Base-by-base conservation (phyloP, 2,797 vertebrate species). In the Prunella strophiata region DNA sequence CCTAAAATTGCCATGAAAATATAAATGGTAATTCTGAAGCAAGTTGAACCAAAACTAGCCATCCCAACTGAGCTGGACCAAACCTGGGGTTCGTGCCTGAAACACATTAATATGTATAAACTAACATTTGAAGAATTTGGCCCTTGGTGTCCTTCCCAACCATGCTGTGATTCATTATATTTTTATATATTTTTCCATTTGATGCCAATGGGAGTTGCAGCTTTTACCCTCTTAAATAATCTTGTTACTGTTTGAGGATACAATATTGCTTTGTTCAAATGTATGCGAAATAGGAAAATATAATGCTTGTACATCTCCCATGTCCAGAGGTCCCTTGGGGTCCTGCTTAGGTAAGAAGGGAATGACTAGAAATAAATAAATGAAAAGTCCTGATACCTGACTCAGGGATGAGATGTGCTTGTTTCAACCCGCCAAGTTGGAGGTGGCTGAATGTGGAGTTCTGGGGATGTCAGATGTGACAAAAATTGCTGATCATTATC, bases 221-320 rank as follows among this genome's bases (percentile, higher is more conserved):
- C 94, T 87, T 92, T 94, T 96, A 55, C 57, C 19, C 16, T 92
- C 57, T 95, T 85, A 95, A 95, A 89, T 87, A 85, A 91, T 88
- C 38, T 23, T 78, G 20, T 89, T 94, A 58, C 30, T 75, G 27
- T 19, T 38, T 51, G 51, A 79, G n/a, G 23, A 32, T 62, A 34
- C 16, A 72, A 45, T 71, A 52, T 27, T 40, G 3, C 22, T 68
- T 50, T 8, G 17, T 90, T 92, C 16, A 86, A 20, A 62, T 43
- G 12, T 30, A 32, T 61, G 29, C 71, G 17, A n/a, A n/a, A 51
- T 51, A 68, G 30, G 6, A 47, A n/a, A 61, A 74, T 38, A 25
- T 16, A 26, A 25, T 15, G 4, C 38, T 52, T 88, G 13, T 45
- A 20, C 10, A 22, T 71, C 32, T 59, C 5, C 20, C 14, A 10